Base-by-base conservation (phyloP, 2,797 vertebrate genomes). In the Ceryle rudis region DNA sequence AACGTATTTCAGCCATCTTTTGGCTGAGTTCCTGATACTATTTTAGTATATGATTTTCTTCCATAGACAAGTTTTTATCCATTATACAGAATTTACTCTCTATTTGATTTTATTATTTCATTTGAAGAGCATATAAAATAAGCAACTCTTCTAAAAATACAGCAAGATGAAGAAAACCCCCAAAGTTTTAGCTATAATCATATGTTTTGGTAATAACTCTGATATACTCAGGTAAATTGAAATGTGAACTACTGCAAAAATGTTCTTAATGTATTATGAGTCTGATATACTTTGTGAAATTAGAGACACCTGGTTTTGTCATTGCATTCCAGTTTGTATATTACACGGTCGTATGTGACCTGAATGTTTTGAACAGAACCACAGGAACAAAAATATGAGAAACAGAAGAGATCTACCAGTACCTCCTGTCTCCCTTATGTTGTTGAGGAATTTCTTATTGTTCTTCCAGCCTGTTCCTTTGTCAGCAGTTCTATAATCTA, bases 111-210 rank as follows among this genome's bases (percentile, higher is more conserved):
- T 84, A 31, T 35, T 55, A 11, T 37, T 81, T 92, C 21, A n/a
- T 82, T 64, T 88, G 17, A 82, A 25, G 3, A 65, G 35, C 8
- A 89, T 64, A n/a, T 77, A 58, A 78, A 84, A 70, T 14, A 60
- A 71, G 8, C 10, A 57, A 6, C 11, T 82, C 33, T 41, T 80
- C 54, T 46, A 62, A 81, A 92, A 71, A 33, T 12, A 21, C 11
- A 15, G 0, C 16, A 46, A 52, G 19, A 84, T 35, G 3, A 90
- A 78, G 6, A 16, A 78, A 46, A 19, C 1, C 0, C 1, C 0
- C 5, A 18, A 42, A 28, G 8, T 85, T 85, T 65, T 21, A 51
- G 49, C 66, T 54, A 14, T 67, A 65, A 51, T 77, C 1, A 13
- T 13, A 4, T 49, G 3, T 17, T 94, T 82, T 54, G 3, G 20